phyloP scores from a whole-genome alignment of 1,140 invertebrate genomes.

The Pseudomyrmex cubaensis region DNA sequence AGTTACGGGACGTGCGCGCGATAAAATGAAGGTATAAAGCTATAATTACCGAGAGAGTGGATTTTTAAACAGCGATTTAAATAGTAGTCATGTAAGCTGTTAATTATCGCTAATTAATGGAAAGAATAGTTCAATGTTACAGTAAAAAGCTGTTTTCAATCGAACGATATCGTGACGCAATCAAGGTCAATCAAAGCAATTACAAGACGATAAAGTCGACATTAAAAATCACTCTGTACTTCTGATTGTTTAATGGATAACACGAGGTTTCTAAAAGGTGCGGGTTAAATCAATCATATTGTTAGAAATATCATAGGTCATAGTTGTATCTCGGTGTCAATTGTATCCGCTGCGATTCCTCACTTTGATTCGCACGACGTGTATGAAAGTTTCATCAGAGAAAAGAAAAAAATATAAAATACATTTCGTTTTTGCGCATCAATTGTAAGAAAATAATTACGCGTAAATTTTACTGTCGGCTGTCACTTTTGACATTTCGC shows the following conservation, averaged over 20 bases:
- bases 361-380: too few relatives aligned
- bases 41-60: not conserved
- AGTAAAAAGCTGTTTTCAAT: slow-evolving; percentile 12
- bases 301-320: slow-evolving; percentile 1
- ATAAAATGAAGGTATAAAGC: not conserved
- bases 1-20: slow-evolving; percentile 9
- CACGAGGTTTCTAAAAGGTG: not conserved
- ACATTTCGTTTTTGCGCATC: too few relatives aligned
- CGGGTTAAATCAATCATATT: not conserved
- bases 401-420: too few relatives aligned
- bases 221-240: not conserved
- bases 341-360: too few relatives aligned
- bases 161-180: not conserved
- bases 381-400: too few relatives aligned
- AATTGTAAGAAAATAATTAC: too few relatives aligned
- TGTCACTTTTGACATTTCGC: too few relatives aligned
- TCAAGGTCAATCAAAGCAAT: not conserved
- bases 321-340: too few relatives aligned
- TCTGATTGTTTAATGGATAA: not conserved
- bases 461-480: too few relatives aligned
- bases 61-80: slow-evolving; percentile 37
- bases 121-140: not conserved
- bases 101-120: slow-evolving; percentile 10
- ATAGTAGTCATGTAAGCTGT: not conserved
- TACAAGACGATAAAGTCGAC: not conserved